phyloP scores from a whole-genome alignment of 2,113 vertebrate genomes.

The Nansenia antarctica region DNA sequence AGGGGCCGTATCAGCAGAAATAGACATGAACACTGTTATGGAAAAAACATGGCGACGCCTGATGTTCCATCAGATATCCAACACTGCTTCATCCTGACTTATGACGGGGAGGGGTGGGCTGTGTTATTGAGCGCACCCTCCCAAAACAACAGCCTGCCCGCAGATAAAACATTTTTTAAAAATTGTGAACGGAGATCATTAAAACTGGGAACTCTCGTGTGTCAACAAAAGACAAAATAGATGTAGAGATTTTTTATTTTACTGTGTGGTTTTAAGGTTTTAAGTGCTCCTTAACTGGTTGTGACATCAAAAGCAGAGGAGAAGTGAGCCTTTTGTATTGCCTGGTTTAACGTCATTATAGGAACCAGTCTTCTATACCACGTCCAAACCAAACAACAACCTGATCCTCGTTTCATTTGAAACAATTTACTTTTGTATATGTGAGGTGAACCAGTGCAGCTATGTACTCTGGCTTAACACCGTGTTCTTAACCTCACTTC shows the following conservation, averaged over 20 bases:
- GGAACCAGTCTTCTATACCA: background rate
- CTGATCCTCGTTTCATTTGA: slow-evolving; percentile 35
- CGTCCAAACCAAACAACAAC: slow-evolving; percentile 19
- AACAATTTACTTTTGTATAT: slow-evolving; percentile 25
- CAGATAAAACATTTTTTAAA: no score
- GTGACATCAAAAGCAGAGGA: slow-evolving; percentile 12
- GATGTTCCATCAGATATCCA: slow-evolving; percentile 41
- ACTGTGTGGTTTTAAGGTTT: no score
- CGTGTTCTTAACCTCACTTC: slow-evolving; percentile 30
- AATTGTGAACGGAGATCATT: background rate
- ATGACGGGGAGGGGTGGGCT: slow-evolving; percentile 18
- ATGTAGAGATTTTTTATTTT: background rate
- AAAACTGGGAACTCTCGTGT: background rate
- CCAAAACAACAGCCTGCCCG: slow-evolving; percentile 22
- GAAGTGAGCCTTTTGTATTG: slow-evolving; percentile 9
- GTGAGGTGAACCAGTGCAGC: slow-evolving; percentile 25
- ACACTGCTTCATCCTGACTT: slow-evolving; percentile 20
- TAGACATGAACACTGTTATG: slow-evolving; percentile 16
- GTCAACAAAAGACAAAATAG: background rate
- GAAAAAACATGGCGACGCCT: slow-evolving; percentile 33
- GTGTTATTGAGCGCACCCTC: slow-evolving; percentile 9
- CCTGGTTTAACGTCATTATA: background rate
- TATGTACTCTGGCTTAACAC: slow-evolving; percentile 30
- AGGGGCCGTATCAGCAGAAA: slow-evolving; percentile 34
- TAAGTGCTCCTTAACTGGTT: slow-evolving; percentile 8